Percentiles rank a stretch among this genome's conserved stretches.
Evolutionary conservation across 2,888 invertebrate species (phyloP).

Genomic region (Malachius bipustulatus): DNA sequence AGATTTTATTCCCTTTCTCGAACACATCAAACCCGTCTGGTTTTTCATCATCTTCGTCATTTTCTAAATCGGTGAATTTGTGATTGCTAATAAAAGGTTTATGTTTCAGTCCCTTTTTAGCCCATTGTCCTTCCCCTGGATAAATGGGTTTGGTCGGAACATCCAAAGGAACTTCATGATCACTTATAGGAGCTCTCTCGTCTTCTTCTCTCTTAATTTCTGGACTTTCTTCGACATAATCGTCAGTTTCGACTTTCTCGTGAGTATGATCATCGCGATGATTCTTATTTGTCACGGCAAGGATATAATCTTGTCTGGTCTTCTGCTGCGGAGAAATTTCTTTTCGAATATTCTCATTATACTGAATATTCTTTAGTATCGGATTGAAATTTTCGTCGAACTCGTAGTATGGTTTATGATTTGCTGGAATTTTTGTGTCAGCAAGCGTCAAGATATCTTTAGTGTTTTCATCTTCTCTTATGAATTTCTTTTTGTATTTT

Average conservation of each 20-base stretch:
- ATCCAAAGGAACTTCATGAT: constrained; percentile 25
- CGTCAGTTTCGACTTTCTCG: constrained; percentile 17
- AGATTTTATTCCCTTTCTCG: constrained; percentile 40
- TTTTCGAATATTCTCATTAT: no score
- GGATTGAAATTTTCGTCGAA: not conserved
- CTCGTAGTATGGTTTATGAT: not conserved
- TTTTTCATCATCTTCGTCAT: constrained; percentile 25
- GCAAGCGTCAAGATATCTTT: not conserved
- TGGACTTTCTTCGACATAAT: constrained; percentile 9
- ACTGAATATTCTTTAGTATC: not conserved
- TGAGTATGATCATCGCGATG: constrained; percentile 24
- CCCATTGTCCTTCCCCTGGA: constrained; percentile 34
- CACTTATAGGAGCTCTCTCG: constrained; percentile 18
- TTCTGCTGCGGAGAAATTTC: no score
- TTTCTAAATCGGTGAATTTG: constrained; percentile 15
- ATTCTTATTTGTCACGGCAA: constrained; percentile 17
- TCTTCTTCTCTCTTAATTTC: constrained; percentile 14
- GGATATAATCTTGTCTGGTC: not conserved
- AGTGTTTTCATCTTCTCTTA: not conserved
- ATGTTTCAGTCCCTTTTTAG: constrained; percentile 29
- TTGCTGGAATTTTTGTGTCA: not conserved
- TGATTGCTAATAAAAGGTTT: constrained; percentile 23
- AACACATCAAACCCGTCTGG: constrained; percentile 46
- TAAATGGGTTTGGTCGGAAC: constrained; percentile 33
- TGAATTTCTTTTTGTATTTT: not conserved